Evolutionary conservation across 2,888 invertebrate species (phyloP).

Genomic region (Dioctria linearis): DNA sequence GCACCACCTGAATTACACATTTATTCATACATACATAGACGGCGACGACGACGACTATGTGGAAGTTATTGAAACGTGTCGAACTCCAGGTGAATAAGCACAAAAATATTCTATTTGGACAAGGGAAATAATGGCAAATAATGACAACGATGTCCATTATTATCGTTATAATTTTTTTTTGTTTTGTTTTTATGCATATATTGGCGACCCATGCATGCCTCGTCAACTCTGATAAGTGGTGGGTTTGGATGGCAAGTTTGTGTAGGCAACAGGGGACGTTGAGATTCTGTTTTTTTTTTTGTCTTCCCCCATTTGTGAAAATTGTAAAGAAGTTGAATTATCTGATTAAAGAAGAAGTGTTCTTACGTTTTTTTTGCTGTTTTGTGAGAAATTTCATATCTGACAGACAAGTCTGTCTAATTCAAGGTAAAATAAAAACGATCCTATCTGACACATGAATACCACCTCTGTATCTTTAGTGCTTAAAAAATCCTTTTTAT

Average conservation of each 20-base stretch:
- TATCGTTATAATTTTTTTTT: conserved; percentile 41
- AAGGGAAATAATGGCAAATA: conserved; percentile 44
- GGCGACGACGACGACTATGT: too few species aligned
- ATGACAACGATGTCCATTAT: conserved; percentile 48
- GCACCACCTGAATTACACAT: conserved; percentile 26
- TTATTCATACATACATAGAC: not conserved
- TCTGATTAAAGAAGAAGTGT: not conserved
- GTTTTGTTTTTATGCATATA: conserved; percentile 4
- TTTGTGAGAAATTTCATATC: too few species aligned
- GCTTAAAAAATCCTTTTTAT: too few species aligned
- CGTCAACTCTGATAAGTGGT: conserved; percentile 42
- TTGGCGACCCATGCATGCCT: conserved; percentile 42
- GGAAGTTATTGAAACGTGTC: conserved; percentile 49
- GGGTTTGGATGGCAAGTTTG: not conserved
- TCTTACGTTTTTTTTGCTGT: not conserved
- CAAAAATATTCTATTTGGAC: conserved; percentile 12
- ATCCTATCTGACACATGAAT: too few species aligned
- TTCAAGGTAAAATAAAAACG: not conserved
- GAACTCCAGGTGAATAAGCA: conserved; percentile 27
- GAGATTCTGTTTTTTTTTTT: not conserved
- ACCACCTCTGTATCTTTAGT: not conserved
- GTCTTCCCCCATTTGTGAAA: not conserved
- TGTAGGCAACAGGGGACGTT: not conserved
- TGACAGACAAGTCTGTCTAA: too few species aligned
- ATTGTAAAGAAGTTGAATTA: too few species aligned